Evolutionary conservation across 2,113 vertebrate genomes (phyloP).

Genomic region (Miniopterus natalensis): DNA sequence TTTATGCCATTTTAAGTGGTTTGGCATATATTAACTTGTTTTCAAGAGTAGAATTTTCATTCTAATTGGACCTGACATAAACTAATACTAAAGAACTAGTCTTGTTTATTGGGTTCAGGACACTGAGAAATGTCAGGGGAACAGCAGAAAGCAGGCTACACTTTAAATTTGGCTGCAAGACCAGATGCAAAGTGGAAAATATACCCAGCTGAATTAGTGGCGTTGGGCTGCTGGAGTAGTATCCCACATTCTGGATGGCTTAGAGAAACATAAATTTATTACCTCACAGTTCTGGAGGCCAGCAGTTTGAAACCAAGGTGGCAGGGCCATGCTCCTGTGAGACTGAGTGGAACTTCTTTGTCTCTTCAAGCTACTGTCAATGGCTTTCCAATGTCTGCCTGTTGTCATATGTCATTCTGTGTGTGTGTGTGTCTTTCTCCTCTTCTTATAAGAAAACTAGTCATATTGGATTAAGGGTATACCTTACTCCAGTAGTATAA

Average conservation of each 20-base stretch:
- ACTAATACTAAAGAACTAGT: not conserved
- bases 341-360: not conserved
- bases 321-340: not conserved
- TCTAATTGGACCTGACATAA: not conserved
- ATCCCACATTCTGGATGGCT: accelerated
- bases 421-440: not conserved
- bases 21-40: not conserved
- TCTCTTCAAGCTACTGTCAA: not conserved
- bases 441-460: too few species aligned
- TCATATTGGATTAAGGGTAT: too few species aligned
- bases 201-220: too few species aligned
- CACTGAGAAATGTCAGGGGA: not conserved
- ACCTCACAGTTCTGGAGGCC: accelerated
- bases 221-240: too few species aligned
- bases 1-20: not conserved
- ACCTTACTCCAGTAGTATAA: accelerated
- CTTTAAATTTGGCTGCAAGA: not conserved
- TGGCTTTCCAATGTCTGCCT: not conserved
- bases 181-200: not conserved
- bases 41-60: not conserved
- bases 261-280: not conserved
- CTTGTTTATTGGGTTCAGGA: not conserved
- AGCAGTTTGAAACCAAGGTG: not conserved
- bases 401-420: not conserved
- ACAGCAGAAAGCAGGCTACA: not conserved